phyloP scores from a whole-genome alignment of 2,113 vertebrate genomes.

The Ciconia boyciana region DNA sequence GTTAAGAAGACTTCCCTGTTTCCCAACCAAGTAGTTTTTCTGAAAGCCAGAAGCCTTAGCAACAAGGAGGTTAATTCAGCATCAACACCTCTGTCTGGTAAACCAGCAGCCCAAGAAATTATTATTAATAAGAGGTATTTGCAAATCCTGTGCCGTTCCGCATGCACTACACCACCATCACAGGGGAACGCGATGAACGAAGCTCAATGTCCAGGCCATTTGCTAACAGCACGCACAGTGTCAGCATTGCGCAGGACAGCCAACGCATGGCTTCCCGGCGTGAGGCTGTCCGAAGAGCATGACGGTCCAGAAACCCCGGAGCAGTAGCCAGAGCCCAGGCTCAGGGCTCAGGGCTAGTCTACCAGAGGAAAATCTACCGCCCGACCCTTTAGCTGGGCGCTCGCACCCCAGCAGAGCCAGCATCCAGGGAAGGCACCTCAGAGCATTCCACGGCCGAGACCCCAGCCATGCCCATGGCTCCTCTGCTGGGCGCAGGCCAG shows the following conservation, averaged over 20 bases:
- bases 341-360: not conserved
- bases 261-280: not conserved
- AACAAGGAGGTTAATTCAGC: not conserved
- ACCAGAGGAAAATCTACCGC: not conserved
- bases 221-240: not conserved
- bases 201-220: not conserved
- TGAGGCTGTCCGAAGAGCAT: too few relatives aligned
- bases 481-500: not conserved
- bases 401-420: not conserved
- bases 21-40: not conserved
- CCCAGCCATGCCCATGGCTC: not conserved
- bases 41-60: not conserved
- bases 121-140: not conserved
- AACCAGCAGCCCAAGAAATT: not conserved
- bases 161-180: not conserved
- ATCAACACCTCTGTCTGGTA: not conserved
- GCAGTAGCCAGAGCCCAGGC: not conserved
- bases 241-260: not conserved
- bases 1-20: not conserved
- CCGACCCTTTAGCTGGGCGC: not conserved
- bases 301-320: not conserved
- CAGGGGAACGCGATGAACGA: not conserved
- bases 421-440: not conserved
- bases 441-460: not conserved
- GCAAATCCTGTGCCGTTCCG: not conserved